Base-by-base conservation (phyloP, 2,888 invertebrate genomes). In the Mesopsocus fuscifrons region DNA sequence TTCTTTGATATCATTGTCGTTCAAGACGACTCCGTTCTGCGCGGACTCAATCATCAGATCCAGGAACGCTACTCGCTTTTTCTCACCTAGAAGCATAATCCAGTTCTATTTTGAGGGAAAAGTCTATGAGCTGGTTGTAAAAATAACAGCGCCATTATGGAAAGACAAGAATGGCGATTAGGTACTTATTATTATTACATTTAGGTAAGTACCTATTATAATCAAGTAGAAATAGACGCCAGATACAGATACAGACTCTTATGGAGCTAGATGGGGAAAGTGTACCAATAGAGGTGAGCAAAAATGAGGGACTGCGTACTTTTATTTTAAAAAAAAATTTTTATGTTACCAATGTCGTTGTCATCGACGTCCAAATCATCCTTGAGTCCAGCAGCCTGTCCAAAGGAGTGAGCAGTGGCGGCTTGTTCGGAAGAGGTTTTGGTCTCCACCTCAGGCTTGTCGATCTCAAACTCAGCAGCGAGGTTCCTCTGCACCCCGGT, bases 21-120 rank as follows among this genome's bases (percentile, higher is more conserved):
- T 76, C 47, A 84, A 72, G 35, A 70, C 72, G 43, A 66, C 73
- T 9, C 79, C 78, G 52, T 77, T 81, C 55, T 82, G 77, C 40
- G 83, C 76, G 45, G 83, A 77, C 60, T 87, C 84, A 34, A 92
- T 71, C 67, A 92, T 71, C 47, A 91, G 67, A 60, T 94, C 92
- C 49, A 92, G 69, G 63, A 92, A 84, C 1, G 91, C 87, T 50
- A 84, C 65, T 40, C 87, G 72, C 57, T 81, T 78, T 65, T 85
- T 84, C 56, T 76, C 78, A 35, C 82, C 73, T 74, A 45, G 23
- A 53, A 49, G 26, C 26, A 26, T 9, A 26, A 26, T 9, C 6
- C 8, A 26, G 26, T 9, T 26, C 6, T 6, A 26, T 26, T 26
- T 6, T 26, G 26, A 26, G 11, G 26, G n/a, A n/a, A n/a, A 26